Percentiles rank a stretch among this genome's conserved stretches.
Evolutionary conservation across 2,113 vertebrate genomes (phyloP).

Genomic region (Microtus oregoni): DNA sequence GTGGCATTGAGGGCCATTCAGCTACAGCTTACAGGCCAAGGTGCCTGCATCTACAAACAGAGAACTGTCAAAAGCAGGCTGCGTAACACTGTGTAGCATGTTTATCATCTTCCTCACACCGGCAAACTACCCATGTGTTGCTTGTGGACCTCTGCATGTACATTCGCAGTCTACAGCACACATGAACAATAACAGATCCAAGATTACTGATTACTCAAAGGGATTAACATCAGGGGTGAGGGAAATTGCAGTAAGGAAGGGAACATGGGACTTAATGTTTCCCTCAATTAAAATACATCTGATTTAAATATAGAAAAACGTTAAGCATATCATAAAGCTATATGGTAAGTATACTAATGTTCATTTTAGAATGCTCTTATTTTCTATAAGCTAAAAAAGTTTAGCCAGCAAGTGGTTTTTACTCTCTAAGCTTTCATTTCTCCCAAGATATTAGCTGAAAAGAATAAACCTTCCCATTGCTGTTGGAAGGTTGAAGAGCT

Average conservation of each 20-base stretch:
- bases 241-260: neutral
- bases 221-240: neutral
- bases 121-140: neutral
- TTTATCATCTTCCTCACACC: neutral
- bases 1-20: neutral
- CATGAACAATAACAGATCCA: neutral
- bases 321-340: neutral
- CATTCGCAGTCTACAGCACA: neutral
- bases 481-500: neutral
- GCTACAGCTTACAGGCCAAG: neutral
- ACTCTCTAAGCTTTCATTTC: neutral
- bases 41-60: too few relatives aligned
- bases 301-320: neutral
- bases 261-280: neutral
- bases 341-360: neutral
- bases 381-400: neutral
- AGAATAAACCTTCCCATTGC: neutral
- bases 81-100: too few relatives aligned
- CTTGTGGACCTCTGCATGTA: neutral
- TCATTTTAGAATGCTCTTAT: constrained; percentile 1
- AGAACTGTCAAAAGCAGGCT: too few relatives aligned
- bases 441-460: neutral
- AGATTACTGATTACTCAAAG: neutral
- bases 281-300: neutral
- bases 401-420: neutral